phyloP scores from a whole-genome alignment of 2,797 vertebrate species.

The Anableps anableps region DNA sequence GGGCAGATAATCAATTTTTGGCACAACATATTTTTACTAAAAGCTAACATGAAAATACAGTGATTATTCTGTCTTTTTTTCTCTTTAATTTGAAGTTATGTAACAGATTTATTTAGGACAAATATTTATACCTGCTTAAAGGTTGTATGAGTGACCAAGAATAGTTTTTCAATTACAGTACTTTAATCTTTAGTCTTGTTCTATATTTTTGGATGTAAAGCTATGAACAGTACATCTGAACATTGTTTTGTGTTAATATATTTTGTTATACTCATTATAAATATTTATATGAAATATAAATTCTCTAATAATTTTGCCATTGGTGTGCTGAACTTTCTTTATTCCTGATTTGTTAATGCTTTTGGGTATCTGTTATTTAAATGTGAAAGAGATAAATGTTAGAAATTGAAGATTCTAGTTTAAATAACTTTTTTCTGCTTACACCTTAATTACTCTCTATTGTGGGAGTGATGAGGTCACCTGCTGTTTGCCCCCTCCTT shows the following conservation, averaged over 20 bases:
- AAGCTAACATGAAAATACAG: neutral
- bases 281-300: too few species aligned
- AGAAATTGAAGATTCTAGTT: slow-evolving; percentile 50
- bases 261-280: neutral
- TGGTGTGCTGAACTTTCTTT: slow-evolving; percentile 51
- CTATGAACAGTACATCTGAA: neutral
- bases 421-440: slow-evolving; percentile 60
- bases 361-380: slow-evolving; percentile 54
- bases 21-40: neutral
- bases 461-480: slow-evolving; percentile 62
- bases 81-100: neutral
- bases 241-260: neutral
- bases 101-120: neutral
- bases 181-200: neutral
- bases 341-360: slow-evolving; percentile 62
- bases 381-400: slow-evolving; percentile 46
- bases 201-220: neutral
- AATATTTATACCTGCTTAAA: too few species aligned
- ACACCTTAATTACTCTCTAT: slow-evolving; percentile 71
- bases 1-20: neutral
- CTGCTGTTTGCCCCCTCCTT: slow-evolving; percentile 58
- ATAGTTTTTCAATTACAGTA: neutral
- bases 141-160: neutral
- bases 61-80: neutral
- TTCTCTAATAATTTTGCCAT: slow-evolving; percentile 58